Conservation (phyloP, 2,888 invertebrate species). For the Lepidochrysops patricia region DNA sequence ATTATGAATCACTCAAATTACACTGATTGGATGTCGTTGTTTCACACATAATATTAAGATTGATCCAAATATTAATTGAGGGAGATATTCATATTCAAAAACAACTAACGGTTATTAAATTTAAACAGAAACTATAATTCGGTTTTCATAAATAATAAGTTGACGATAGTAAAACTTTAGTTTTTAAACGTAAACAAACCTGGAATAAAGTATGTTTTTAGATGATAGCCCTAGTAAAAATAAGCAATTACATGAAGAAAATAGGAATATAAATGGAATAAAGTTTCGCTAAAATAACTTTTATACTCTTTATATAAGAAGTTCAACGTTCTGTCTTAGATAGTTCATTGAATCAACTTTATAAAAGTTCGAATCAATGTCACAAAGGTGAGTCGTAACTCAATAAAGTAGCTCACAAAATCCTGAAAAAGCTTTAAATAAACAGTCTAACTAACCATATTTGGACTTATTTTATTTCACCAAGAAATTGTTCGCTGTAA, state of each 20-base stretch:
- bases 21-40: no score
- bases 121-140: no score
- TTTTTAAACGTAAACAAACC: no score
- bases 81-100: no score
- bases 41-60: no score
- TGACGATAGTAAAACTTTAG: no score
- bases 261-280: not conserved
- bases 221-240: no score
- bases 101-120: no score
- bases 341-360: not conserved
- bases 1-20: no score
- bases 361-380: constrained; percentile 1
- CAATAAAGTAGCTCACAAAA: not conserved
- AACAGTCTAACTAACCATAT: constrained; percentile 5
- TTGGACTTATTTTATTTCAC: not conserved
- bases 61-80: no score
- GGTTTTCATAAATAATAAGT: no score
- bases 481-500: constrained; percentile 5
- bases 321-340: not conserved
- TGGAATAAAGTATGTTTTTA: no score
- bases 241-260: not conserved
- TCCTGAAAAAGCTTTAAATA: not conserved
- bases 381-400: not conserved
- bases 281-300: not conserved
- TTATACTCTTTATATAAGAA: not conserved